Conservation (phyloP, 2,888 invertebrate genomes). For the Mayetiola destructor region DNA sequence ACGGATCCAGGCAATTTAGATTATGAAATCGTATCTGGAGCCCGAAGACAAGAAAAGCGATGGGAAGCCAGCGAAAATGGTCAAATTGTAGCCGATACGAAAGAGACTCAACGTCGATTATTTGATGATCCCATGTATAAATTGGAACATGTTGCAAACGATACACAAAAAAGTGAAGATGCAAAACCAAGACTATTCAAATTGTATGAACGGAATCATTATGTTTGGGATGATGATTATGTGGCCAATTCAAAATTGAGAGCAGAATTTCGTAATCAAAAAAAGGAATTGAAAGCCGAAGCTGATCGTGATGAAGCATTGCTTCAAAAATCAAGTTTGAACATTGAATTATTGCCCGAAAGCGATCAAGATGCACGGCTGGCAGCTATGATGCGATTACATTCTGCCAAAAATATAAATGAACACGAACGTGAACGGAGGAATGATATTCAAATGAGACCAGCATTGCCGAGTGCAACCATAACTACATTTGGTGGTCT, state of each 20-base stretch:
- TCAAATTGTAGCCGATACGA: slow-evolving; percentile 83
- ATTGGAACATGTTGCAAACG: slow-evolving; percentile 80
- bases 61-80: slow-evolving; percentile 97
- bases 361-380: slow-evolving; percentile 62
- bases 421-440: slow-evolving; percentile 41
- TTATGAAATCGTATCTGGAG: slow-evolving; percentile 89
- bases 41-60: slow-evolving; percentile 88
- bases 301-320: slow-evolving; percentile 54
- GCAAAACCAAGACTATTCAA: slow-evolving; percentile 58
- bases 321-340: slow-evolving; percentile 58
- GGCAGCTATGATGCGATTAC: slow-evolving; percentile 58
- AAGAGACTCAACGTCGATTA: slow-evolving; percentile 73
- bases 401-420: slow-evolving; percentile 45
- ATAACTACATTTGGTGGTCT: slow-evolving; percentile 39
- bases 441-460: slow-evolving; percentile 39
- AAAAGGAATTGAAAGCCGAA: slow-evolving; percentile 57
- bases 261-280: slow-evolving; percentile 62
- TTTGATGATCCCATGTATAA: slow-evolving; percentile 97
- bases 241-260: slow-evolving; percentile 75
- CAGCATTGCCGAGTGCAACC: slow-evolving; percentile 43
- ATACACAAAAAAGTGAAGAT: slow-evolving; percentile 52
- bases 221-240: slow-evolving; percentile 84
- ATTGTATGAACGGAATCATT: slow-evolving; percentile 64
- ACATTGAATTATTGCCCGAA: slow-evolving; percentile 66
- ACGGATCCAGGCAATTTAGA: slow-evolving; percentile 97